These are phyloP conservation scores for Oryzias dopingdopingensis DNA, from an alignment of 2,797 vertebrate genomes.

Conservation along the genomic window DNA sequence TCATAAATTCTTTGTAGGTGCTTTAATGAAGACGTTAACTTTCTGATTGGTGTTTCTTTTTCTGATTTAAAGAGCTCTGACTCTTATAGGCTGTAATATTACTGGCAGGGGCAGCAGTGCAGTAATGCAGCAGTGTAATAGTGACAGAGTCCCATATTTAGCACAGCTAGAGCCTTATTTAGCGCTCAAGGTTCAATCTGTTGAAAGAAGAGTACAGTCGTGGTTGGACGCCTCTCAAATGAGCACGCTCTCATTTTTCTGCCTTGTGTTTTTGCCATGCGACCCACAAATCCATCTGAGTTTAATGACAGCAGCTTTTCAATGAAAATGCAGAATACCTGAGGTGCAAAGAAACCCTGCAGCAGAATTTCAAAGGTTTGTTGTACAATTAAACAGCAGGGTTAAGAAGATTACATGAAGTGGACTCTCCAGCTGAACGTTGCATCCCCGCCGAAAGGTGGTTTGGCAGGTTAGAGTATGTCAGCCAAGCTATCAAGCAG, in stretches of 20 bases:
- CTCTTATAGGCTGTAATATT: constrained; percentile 1
- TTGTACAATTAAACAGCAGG: constrained; percentile 9
- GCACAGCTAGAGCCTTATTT: constrained; percentile 24
- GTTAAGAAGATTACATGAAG: constrained; percentile 19
- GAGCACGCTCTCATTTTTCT: constrained; percentile 28
- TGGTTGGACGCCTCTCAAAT: constrained; percentile 25
- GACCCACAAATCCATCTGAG: constrained; percentile 5
- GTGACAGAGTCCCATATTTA: constrained; percentile 18
- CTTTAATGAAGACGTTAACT: not conserved
- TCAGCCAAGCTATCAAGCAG: not conserved
- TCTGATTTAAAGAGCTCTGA: not conserved
- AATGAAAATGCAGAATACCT: constrained; percentile 20
- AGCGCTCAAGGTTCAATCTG: constrained; percentile 42
- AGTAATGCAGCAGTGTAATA: not conserved
- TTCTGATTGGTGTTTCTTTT: not conserved
- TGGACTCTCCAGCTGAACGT: constrained; percentile 19
- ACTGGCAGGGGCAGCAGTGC: not conserved
- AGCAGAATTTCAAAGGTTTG: constrained; percentile 11
- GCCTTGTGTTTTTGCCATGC: not conserved
- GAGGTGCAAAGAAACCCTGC: constrained; percentile 10
- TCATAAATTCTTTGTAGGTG: not conserved
- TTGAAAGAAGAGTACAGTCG: constrained; percentile 35
- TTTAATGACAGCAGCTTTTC: constrained; percentile 9
- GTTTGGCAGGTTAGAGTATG: constrained; percentile 17
- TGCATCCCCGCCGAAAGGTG: constrained; percentile 43